Conservation (phyloP, 2,797 vertebrate species). For the Rhincodon typus region DNA sequence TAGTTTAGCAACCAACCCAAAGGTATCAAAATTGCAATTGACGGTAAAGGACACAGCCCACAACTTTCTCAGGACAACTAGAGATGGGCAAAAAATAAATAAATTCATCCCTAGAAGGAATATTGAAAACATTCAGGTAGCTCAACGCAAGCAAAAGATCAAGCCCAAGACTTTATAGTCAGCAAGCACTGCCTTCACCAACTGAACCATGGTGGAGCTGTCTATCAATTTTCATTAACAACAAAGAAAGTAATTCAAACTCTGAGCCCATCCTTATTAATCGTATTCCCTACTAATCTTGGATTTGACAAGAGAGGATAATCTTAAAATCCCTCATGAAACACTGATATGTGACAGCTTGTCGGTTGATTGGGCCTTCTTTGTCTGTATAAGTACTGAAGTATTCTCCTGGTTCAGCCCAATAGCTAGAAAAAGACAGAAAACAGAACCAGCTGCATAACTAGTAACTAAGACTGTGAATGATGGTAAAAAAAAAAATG, state of each 20-base stretch:
- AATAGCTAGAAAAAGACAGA: neutral
- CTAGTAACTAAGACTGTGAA: neutral
- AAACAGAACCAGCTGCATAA: neutral
- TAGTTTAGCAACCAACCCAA: neutral
- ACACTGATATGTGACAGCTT: neutral
- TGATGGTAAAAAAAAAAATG: neutral
- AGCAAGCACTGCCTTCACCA: neutral
- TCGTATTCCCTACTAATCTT: neutral
- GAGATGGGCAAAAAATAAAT: neutral
- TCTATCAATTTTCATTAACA: neutral
- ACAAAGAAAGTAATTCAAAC: neutral
- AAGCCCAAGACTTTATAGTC: neutral
- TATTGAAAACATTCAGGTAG: neutral
- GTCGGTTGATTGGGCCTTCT: neutral
- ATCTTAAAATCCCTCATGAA: constrained; percentile 21
- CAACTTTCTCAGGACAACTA: neutral
- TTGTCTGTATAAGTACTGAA: neutral
- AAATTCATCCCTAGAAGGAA: neutral
- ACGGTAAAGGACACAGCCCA: neutral
- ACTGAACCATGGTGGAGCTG: neutral
- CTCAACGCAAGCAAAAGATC: neutral
- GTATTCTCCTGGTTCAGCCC: neutral
- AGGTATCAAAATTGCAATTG: neutral
- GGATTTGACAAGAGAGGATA: neutral
- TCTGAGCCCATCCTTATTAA: neutral